A percentile compares a stretch with the other conserved stretches of the same genome.
Evolutionary conservation across 2,888 invertebrate species (phyloP).

Genomic region (Stegana nigrithorax): DNA sequence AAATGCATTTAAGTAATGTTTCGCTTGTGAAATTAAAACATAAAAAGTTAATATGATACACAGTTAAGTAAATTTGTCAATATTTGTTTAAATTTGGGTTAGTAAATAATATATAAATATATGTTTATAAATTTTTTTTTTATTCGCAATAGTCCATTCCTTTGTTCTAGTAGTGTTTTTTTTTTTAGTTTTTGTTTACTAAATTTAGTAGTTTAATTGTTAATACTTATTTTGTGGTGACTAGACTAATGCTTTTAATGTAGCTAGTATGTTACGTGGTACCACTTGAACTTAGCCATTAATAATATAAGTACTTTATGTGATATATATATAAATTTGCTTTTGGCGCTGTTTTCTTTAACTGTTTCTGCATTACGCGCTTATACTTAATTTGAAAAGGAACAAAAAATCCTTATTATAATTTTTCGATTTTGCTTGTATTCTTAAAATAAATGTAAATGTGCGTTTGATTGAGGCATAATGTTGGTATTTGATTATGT

Average conservation of each 20-base stretch:
- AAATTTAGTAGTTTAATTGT: neutral
- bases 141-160: slow-evolving; percentile 20
- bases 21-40: slow-evolving; percentile 40
- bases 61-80: neutral
- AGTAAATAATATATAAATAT: neutral
- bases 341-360: slow-evolving; percentile 1
- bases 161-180: slow-evolving; percentile 12
- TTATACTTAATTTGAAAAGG: slow-evolving; percentile 4
- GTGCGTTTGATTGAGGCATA: neutral
- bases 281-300: neutral
- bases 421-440: neutral
- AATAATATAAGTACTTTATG: neutral
- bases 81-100: neutral
- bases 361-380: neutral
- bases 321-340: neutral
- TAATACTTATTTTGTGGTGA: neutral
- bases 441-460: neutral
- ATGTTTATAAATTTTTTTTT: slow-evolving; percentile 23
- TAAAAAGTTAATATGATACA: neutral
- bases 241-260: neutral
- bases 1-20: slow-evolving; percentile 59
- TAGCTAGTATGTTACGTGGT: no score
- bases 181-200: slow-evolving; percentile 10
- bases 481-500: neutral
- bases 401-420: neutral